phyloP scores from a whole-genome alignment of 2,113 vertebrate species.

The Silurus glanis region DNA sequence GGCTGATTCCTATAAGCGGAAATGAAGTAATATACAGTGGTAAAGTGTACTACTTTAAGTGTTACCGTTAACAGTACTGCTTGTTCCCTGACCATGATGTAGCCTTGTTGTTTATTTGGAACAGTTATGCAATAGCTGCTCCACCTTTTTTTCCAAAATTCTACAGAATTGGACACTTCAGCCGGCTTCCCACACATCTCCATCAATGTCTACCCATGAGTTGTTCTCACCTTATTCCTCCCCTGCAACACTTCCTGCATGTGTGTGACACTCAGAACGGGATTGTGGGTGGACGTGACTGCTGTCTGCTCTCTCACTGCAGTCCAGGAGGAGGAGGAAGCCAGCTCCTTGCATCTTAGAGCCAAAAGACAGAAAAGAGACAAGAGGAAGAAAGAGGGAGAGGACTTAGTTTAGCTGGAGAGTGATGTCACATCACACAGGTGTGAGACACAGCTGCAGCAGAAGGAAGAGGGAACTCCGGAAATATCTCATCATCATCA shows the following conservation, averaged over 20 bases:
- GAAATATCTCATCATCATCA: slow-evolving; percentile 61
- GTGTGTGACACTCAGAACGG: slow-evolving; percentile 84
- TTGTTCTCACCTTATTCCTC: slow-evolving; percentile 84
- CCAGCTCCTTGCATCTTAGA: slow-evolving; percentile 69
- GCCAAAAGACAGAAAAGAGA: slow-evolving; percentile 38
- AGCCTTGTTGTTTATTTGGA: not conserved
- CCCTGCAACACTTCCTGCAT: slow-evolving; percentile 82
- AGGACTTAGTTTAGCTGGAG: slow-evolving; percentile 65
- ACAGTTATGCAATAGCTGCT: not conserved
- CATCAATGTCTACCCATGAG: slow-evolving; percentile 21
- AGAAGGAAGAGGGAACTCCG: slow-evolving; percentile 51
- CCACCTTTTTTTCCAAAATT: slow-evolving; percentile 4
- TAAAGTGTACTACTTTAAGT: not conserved
- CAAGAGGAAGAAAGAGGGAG: slow-evolving; percentile 47
- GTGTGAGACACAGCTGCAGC: slow-evolving; percentile 59
- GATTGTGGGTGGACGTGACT: slow-evolving; percentile 77
- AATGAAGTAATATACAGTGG: not conserved
- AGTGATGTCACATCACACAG: slow-evolving; percentile 59
- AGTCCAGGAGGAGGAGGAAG: slow-evolving; percentile 67
- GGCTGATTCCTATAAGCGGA: not conserved
- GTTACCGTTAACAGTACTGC: not conserved
- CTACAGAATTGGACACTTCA: not conserved
- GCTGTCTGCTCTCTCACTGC: slow-evolving; percentile 61
- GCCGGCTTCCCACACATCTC: not conserved
- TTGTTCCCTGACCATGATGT: not conserved